Base-by-base conservation (phyloP, 53 echinoderm and acorn worm genomes). In the Hippasteria phrygiana region DNA sequence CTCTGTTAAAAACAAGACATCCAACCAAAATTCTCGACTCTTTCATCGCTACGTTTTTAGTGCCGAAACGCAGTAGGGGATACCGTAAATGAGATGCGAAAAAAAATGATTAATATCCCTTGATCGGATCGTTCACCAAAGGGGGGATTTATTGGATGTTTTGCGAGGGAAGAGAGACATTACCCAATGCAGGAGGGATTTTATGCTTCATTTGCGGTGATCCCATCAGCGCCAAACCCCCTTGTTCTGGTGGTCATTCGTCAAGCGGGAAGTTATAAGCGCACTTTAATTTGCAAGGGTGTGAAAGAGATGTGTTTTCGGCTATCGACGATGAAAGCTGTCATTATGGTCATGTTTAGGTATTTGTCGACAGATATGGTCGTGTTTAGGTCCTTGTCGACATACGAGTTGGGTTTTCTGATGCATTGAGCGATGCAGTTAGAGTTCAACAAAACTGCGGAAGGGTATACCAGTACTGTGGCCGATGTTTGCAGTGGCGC, bases 101-200 rank as follows among this genome's bases (percentile, higher is more conserved):
- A 14, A 62, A 10, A 42, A 73, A 41, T 73, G 73, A 73, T 42
- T 41, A 14, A 41, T 41, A 73, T 9, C 42, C 73, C 73, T 43
- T 14, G 42, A 8, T 42, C 12, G 73, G n/a, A 42, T 73, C 3
- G 9, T 40, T 39, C 18, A 41, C 9, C 42, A 73, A 73, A 41
- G 18, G 41, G 48, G 13, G 34, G 48, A 50, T 75, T 75, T 75
- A 75, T 51, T 47, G 32, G 18, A 75, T 75, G 9, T 62, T 39
- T 20, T 34, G 9, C 3, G 42, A 22, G 73, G 43, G 11, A 32
- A 62, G 28, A 43, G 9, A 11, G 14, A 12, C 26, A 28, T 3
- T 33, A 6, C 31, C 28, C 82, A 82, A 10, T 24, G 82, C 66
- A 55, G 82, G 82, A 64, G 88, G 66, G 71, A 54, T 40, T 17